These are phyloP conservation scores for Nasonia oneida DNA, from an alignment of 2,888 invertebrate genomes.

Conservation along the genomic window DNA sequence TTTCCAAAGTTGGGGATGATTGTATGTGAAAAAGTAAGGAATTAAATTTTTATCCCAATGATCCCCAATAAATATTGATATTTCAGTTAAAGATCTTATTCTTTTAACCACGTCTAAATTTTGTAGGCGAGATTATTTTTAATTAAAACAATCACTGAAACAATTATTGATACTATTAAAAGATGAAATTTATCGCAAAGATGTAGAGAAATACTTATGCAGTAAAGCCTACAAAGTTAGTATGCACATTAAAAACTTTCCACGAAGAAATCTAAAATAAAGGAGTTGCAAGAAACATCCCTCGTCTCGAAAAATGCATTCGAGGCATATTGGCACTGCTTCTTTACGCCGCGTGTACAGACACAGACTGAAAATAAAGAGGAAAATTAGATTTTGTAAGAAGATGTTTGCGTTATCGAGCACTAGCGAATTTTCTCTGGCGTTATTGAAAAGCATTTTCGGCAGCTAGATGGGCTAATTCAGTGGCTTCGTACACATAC, in stretches of 20 bases:
- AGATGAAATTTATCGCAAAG: not conserved
- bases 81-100: not conserved
- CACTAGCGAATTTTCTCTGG: conserved; percentile 49
- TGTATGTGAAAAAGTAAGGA: not conserved
- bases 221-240: conserved; percentile 33
- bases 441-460: conserved; percentile 35
- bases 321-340: conserved; percentile 64
- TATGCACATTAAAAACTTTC: conserved; percentile 41
- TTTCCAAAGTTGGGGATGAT: not conserved
- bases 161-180: not conserved
- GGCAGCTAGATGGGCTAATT: conserved; percentile 30
- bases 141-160: not conserved
- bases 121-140: not conserved
- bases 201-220: conserved; percentile 4
- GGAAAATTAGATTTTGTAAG: conserved; percentile 26
- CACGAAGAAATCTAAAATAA: conserved; percentile 46
- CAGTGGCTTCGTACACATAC: conserved; percentile 78
- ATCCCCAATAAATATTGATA: not conserved
- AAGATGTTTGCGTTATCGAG: not conserved
- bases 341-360: conserved; percentile 76
- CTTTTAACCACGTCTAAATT: not conserved
- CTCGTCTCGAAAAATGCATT: conserved; percentile 60
- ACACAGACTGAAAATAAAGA: conserved; percentile 72
- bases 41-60: not conserved
- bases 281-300: conserved; percentile 50